Evolutionary conservation across 2,888 invertebrate species (phyloP).

Genomic region (Erynnis tages): DNA sequence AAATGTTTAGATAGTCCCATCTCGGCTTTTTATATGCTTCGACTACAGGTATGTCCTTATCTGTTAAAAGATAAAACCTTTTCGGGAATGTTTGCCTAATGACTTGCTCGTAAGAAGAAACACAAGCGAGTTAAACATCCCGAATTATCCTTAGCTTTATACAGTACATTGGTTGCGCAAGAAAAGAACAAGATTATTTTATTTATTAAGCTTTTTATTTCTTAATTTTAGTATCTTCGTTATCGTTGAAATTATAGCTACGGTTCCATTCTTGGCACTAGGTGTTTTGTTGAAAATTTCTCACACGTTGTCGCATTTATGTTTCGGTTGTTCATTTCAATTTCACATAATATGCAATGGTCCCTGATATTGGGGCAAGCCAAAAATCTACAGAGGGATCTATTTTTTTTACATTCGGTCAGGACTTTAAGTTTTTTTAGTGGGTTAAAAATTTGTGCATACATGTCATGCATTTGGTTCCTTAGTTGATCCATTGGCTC

Average conservation of each 20-base stretch:
- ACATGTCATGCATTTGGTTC: conserved; percentile 30
- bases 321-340: conserved; percentile 31
- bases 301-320: conserved; percentile 46
- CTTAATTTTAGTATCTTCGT: background rate
- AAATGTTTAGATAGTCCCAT: conserved; percentile 59
- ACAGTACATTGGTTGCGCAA: background rate
- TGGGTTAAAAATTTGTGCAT: conserved; percentile 1
- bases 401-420: conserved; percentile 46
- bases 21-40: conserved; percentile 60
- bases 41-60: conserved; percentile 58
- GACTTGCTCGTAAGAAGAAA: conserved; percentile 53
- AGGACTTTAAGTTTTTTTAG: conserved; percentile 46
- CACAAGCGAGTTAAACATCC: conserved; percentile 54
- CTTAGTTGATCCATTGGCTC: conserved; percentile 28
- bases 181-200: background rate
- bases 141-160: conserved; percentile 26
- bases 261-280: too few species aligned
- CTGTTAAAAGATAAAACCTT: conserved; percentile 62
- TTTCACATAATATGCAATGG: conserved; percentile 57
- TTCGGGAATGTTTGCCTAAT: conserved; percentile 76
- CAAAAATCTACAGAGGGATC: conserved; percentile 53
- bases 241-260: too few species aligned
- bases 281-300: conserved; percentile 39
- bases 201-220: background rate
- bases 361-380: conserved; percentile 47